phyloP scores from a whole-genome alignment of 2,797 vertebrate genomes.

The Euphonia xanthogaster region DNA sequence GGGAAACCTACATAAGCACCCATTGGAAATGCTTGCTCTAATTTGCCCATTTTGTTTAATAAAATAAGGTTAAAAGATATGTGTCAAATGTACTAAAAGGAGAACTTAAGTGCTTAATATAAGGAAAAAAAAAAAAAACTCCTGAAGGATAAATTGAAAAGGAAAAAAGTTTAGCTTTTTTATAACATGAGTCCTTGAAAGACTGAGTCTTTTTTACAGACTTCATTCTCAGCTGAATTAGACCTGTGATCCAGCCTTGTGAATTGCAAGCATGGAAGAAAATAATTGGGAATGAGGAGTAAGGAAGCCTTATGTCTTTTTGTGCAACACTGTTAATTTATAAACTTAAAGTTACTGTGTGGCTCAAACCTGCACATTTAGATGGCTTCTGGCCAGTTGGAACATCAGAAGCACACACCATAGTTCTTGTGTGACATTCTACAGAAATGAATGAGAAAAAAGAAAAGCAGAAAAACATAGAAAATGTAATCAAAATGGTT shows the following conservation, averaged over 20 bases:
- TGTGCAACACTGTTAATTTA: neutral
- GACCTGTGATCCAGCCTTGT: neutral
- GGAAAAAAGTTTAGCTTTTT: neutral
- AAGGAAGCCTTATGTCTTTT: neutral
- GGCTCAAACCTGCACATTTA: neutral
- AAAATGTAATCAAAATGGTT: neutral
- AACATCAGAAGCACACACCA: neutral
- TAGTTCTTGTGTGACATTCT: neutral
- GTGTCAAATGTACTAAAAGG: neutral
- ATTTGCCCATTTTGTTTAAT: neutral
- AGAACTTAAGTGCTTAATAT: neutral
- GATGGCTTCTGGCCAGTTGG: neutral
- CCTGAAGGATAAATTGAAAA: neutral
- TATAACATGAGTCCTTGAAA: neutral
- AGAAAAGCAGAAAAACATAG: neutral
- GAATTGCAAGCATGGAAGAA: accelerated
- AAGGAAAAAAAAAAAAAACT: neutral
- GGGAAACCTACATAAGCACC: neutral
- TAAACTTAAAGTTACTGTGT: neutral
- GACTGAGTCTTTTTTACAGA: neutral
- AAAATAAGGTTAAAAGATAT: neutral
- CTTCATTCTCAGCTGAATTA: neutral
- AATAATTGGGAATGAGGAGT: neutral
- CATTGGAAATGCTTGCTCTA: neutral
- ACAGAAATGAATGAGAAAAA: neutral